These are phyloP conservation scores for Megaceryle alcyon DNA, from an alignment of 2,797 vertebrate genomes.

Conservation along the genomic window DNA sequence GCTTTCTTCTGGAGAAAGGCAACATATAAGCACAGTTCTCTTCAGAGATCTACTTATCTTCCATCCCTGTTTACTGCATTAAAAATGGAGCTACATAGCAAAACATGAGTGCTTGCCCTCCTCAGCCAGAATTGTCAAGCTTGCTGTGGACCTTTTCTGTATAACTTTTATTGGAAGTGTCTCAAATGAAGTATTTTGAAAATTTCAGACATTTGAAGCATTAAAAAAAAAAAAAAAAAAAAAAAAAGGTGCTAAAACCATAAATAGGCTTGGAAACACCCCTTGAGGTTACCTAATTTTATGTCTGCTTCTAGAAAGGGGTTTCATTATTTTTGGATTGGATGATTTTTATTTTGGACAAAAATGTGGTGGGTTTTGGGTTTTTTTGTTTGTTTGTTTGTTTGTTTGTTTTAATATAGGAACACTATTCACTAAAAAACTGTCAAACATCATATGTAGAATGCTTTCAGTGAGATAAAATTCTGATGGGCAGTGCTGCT, in stretches of 20 bases:
- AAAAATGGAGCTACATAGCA: neutral
- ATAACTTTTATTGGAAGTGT: neutral
- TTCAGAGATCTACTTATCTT: neutral
- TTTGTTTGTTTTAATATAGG: neutral
- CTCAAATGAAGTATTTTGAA: neutral
- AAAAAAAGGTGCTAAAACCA: too few relatives aligned
- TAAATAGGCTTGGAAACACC: accelerated
- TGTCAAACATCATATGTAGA: neutral
- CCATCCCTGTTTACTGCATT: neutral
- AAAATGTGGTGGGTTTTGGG: neutral
- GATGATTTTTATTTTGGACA: neutral
- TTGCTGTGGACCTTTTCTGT: neutral
- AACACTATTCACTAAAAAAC: neutral
- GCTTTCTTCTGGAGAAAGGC: neutral
- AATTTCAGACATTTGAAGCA: neutral
- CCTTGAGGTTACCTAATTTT: neutral
- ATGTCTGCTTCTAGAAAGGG: neutral
- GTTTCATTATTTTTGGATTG: neutral
- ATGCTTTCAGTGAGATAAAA: neutral
- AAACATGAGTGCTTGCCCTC: neutral
- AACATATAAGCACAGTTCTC: neutral
- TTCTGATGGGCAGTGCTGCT: neutral
- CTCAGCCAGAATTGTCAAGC: neutral
- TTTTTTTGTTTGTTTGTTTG: too few relatives aligned
- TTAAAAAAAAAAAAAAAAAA: too few relatives aligned